Percentiles rank a stretch among this genome's conserved stretches.
Conservation (phyloP, 2,113 vertebrate species). For the Bujurquina vittata region DNA sequence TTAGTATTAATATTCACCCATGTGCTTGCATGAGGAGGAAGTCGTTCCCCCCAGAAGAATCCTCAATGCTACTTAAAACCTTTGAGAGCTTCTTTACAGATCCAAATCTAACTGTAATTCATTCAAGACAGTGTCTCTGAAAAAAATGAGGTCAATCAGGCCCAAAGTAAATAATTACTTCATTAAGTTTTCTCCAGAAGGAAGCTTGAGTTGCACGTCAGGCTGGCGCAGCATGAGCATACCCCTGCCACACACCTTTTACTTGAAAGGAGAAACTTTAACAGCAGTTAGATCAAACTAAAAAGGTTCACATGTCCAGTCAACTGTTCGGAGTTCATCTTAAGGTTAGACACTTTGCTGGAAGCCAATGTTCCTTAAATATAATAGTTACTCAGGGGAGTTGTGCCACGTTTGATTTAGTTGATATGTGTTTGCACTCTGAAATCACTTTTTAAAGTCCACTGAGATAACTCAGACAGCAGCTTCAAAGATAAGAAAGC, state of each 20-base stretch:
- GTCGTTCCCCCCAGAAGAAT: neutral
- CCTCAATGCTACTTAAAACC: neutral
- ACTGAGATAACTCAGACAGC: slow-evolving; percentile 7
- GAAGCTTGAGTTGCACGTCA: neutral
- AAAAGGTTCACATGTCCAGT: slow-evolving; percentile 3
- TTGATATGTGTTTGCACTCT: slow-evolving; percentile 20
- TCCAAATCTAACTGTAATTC: neutral
- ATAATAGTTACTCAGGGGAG: slow-evolving; percentile 2
- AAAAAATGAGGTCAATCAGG: neutral
- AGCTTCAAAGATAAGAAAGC: neutral
- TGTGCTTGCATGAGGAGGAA: neutral
- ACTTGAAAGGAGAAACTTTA: neutral
- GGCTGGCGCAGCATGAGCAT: neutral
- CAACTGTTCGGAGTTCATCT: slow-evolving; percentile 11
- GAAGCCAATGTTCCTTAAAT: slow-evolving; percentile 7
- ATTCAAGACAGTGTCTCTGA: neutral
- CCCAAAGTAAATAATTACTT: neutral
- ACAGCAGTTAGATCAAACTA: slow-evolving; percentile 1
- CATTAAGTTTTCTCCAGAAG: neutral
- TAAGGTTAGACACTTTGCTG: neutral
- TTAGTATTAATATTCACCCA: neutral
- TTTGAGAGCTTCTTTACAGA: neutral
- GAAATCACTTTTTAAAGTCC: slow-evolving; percentile 8
- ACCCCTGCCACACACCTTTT: neutral
- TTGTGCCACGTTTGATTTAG: slow-evolving; percentile 7